Percentiles rank a stretch among this genome's conserved stretches.
Evolutionary conservation across 2,797 vertebrate genomes (phyloP).

Genomic region (Characodon lateralis): DNA sequence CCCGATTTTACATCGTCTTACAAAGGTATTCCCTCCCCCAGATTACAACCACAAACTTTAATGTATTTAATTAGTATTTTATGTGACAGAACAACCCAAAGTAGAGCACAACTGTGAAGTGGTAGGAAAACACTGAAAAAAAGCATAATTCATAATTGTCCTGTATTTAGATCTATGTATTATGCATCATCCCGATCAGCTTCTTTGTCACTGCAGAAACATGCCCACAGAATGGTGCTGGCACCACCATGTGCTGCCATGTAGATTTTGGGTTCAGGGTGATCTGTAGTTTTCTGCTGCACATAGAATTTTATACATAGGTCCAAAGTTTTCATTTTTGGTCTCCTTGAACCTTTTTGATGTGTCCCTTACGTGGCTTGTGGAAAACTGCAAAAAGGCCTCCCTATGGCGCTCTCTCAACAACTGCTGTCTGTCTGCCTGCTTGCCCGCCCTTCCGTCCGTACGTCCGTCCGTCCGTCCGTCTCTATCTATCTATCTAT

Average conservation of each 20-base stretch:
- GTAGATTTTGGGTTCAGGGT: not conserved
- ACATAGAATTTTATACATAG: too few relatives aligned
- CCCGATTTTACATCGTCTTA: not conserved
- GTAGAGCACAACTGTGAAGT: not conserved
- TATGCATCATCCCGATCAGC: not conserved
- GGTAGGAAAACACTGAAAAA: not conserved
- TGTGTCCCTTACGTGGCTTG: not conserved
- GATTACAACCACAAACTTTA: too few relatives aligned
- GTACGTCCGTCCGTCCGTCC: too few relatives aligned
- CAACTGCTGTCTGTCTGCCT: too few relatives aligned
- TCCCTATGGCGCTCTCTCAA: not conserved
- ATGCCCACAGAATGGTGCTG: not conserved
- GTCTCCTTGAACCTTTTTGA: not conserved
- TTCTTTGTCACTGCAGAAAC: not conserved
- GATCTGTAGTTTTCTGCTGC: too few relatives aligned
- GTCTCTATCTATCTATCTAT: too few relatives aligned
- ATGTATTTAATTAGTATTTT: too few relatives aligned
- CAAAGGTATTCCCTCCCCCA: too few relatives aligned
- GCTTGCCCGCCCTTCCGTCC: fast-evolving
- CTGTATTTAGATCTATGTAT: not conserved
- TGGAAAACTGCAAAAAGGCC: not conserved
- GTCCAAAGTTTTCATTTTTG: too few relatives aligned
- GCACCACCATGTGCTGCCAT: not conserved
- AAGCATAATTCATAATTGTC: not conserved
- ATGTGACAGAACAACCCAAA: not conserved